Evolutionary conservation across 2,113 vertebrate species (phyloP).

Genomic region (Mola mola): DNA sequence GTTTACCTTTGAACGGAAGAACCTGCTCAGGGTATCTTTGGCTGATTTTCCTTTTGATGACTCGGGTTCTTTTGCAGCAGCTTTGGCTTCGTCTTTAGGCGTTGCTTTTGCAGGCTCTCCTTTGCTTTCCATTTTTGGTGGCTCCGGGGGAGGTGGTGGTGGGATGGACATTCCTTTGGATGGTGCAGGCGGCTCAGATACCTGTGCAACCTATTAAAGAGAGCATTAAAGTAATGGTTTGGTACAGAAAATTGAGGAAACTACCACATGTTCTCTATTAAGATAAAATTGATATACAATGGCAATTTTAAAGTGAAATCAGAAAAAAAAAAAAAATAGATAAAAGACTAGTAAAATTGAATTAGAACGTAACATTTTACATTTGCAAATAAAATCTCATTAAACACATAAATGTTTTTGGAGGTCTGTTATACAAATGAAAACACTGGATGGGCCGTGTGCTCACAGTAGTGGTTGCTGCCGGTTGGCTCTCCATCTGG

Average conservation of each 20-base stretch:
- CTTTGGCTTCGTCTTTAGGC: slow-evolving; percentile 70
- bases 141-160: slow-evolving; percentile 81
- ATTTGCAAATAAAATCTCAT: slow-evolving; percentile 13
- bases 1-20: slow-evolving; percentile 93
- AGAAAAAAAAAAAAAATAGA: no score
- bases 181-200: slow-evolving; percentile 67
- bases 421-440: slow-evolving; percentile 6
- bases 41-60: slow-evolving; percentile 76
- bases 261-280: no score
- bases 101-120: slow-evolving; percentile 67
- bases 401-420: not conserved
- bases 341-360: not conserved
- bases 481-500: slow-evolving; percentile 71
- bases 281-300: no score
- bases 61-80: slow-evolving; percentile 80
- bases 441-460: slow-evolving; percentile 20
- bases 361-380: slow-evolving; percentile 1
- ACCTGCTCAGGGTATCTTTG: slow-evolving; percentile 84
- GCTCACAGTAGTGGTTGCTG: slow-evolving; percentile 77
- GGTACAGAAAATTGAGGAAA: no score
- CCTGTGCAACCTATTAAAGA: slow-evolving; percentile 71
- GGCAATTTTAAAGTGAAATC: no score
- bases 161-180: slow-evolving; percentile 84
- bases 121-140: slow-evolving; percentile 80
- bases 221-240: no score